Conservation (phyloP, 2,888 invertebrate genomes). For the Carcina quercana region DNA sequence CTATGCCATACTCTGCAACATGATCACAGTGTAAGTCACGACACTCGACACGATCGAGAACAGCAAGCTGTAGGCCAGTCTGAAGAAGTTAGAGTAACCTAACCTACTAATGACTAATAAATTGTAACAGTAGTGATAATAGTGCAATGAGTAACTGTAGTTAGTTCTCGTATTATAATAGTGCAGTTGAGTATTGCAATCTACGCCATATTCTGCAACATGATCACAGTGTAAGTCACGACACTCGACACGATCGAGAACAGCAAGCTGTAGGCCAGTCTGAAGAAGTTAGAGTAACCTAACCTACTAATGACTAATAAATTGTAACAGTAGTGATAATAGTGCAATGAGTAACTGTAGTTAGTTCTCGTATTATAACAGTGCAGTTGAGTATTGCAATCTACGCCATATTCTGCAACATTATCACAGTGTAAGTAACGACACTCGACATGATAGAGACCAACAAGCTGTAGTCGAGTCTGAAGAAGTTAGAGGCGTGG, state of each 20-base stretch:
- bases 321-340: too few relatives aligned
- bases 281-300: constrained; percentile 34
- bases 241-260: constrained; percentile 35
- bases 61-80: constrained; percentile 31
- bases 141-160: too few relatives aligned
- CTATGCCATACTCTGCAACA: constrained; percentile 23
- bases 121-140: too few relatives aligned
- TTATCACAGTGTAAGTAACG: constrained; percentile 41
- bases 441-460: constrained; percentile 35
- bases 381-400: too few relatives aligned
- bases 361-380: too few relatives aligned
- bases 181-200: too few relatives aligned
- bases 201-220: constrained; percentile 23
- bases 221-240: constrained; percentile 41
- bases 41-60: constrained; percentile 35
- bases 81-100: constrained; percentile 34
- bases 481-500: constrained; percentile 34
- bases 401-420: constrained; percentile 23
- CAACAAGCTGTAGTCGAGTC: constrained; percentile 31
- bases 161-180: too few relatives aligned
- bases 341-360: too few relatives aligned
- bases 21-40: constrained; percentile 41
- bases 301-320: too few relatives aligned
- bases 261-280: constrained; percentile 31
- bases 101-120: too few relatives aligned